Base-by-base conservation (phyloP, 2,888 invertebrate genomes). In the Troides oblongomaculatus region DNA sequence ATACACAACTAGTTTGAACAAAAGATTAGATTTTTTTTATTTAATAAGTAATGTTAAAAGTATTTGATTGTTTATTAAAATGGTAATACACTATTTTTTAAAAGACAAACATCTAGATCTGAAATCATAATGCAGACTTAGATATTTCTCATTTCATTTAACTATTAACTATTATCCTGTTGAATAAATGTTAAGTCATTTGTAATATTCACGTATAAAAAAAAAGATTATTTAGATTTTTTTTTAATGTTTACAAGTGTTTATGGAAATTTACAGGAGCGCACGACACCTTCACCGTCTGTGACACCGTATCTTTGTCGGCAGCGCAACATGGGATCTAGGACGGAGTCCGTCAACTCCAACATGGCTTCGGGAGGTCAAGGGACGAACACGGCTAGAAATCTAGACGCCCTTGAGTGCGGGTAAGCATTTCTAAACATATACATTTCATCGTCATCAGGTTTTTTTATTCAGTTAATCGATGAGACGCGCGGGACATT, bases 231-330 rank as follows among this genome's bases (percentile, higher is more conserved):
- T 12, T 46, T 46, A 46, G 46, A 12, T 14, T 46, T 46, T 46
- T 14, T 39, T 50, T 50, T 50, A 17, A 50, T 17, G 18, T 18
- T 30, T 53, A 53, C n/a, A 53, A n/a, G 53, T 53, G 53, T 53
- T 53, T 53, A 12, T 6, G 18, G 6, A 8, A 53, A 53, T 58
- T 80, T 89, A 21, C 86, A 92, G 91, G 90, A 89, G 71, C 86
- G 85, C 74, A 93, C 82, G 78, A 89, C 96, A 68, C 96, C 96
- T 21, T 96, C 97, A 8, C 97, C 97, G 17, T 94, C 95, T 66
- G 95, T 95, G 77, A 96, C 97, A 25, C 97, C 97, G 56, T 97
- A 96, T 84, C 89, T 96, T 84, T 97, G 97, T 84, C 94, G 97
- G 69, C 97, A 97, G 82, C 93, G 97, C 71, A 96, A 94, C 83